phyloP scores from a whole-genome alignment of 2,113 vertebrate species.

The Rhinolophus sinicus region DNA sequence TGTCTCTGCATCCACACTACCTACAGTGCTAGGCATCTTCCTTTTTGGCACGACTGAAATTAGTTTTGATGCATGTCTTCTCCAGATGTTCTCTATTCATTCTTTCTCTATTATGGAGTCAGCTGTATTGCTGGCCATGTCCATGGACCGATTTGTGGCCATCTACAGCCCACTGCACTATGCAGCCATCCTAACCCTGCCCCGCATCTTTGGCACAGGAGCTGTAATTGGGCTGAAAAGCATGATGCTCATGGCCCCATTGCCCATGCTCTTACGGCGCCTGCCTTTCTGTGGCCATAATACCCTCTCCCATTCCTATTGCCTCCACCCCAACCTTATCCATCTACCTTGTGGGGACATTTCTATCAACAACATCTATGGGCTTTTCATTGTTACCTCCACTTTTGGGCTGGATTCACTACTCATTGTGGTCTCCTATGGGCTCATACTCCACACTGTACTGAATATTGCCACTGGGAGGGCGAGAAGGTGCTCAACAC shows the following conservation, averaged over 20 bases:
- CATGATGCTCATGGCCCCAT: slow-evolving; percentile 66
- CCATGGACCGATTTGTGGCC: slow-evolving; percentile 76
- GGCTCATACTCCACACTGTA: slow-evolving; percentile 70
- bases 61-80: slow-evolving; percentile 69
- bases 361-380: slow-evolving; percentile 75
- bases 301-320: slow-evolving; percentile 72
- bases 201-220: slow-evolving; percentile 53
- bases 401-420: slow-evolving; percentile 75
- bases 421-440: slow-evolving; percentile 75
- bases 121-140: slow-evolving; percentile 74
- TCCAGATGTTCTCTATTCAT: slow-evolving; percentile 78
- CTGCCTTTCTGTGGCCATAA: slow-evolving; percentile 76
- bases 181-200: slow-evolving; percentile 54
- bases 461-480: slow-evolving; percentile 51
- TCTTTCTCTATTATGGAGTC: slow-evolving; percentile 79
- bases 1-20: slow-evolving; percentile 74
- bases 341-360: slow-evolving; percentile 70
- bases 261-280: slow-evolving; percentile 54
- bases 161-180: slow-evolving; percentile 75
- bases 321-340: slow-evolving; percentile 77
- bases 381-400: slow-evolving; percentile 72
- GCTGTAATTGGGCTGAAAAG: slow-evolving; percentile 58
- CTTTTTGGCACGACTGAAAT: slow-evolving; percentile 62
- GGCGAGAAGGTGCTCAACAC: slow-evolving; percentile 69
- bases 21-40: slow-evolving; percentile 72